These are phyloP conservation scores for Drosophila pandora DNA, from an alignment of 1,140 invertebrate genomes.

Conservation along the genomic window DNA sequence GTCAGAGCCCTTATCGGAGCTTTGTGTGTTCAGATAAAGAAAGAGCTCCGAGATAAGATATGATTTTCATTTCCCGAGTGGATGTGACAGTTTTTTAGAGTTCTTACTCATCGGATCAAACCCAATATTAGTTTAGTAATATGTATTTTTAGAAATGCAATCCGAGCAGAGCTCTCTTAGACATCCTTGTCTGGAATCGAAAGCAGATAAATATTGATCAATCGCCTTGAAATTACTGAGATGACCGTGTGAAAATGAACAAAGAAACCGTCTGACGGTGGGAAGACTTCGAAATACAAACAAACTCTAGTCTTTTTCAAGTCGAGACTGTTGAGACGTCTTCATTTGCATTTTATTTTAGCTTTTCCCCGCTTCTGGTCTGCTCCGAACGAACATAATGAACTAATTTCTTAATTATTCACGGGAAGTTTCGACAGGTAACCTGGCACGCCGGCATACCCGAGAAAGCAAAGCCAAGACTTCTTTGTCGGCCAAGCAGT, in stretches of 20 bases:
- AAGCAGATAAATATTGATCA: conserved; percentile 18
- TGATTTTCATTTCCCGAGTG: conserved; percentile 31
- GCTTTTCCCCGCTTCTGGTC: conserved; percentile 18
- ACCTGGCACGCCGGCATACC: conserved; percentile 22
- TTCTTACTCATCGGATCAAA: background rate
- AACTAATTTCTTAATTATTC: conserved; percentile 79
- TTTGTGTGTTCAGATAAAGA: conserved; percentile 41
- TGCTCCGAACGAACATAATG: conserved; percentile 47
- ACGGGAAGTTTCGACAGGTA: conserved; percentile 59
- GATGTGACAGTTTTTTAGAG: background rate
- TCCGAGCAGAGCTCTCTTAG: conserved; percentile 1
- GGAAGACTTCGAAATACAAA: conserved; percentile 20
- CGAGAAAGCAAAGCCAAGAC: conserved; percentile 3
- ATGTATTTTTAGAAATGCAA: conserved; percentile 49
- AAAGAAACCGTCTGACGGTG: conserved; percentile 26
- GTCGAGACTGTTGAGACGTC: conserved; percentile 20
- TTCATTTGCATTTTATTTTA: conserved; percentile 66
- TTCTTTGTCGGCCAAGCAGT: conserved; percentile 35
- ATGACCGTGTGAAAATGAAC: conserved; percentile 23
- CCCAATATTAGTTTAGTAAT: conserved; percentile 30
- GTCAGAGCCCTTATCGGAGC: conserved; percentile 17
- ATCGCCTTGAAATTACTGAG: conserved; percentile 2
- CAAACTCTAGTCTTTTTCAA: conserved; percentile 13
- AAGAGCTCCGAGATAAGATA: conserved; percentile 44
- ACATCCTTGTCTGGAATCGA: conserved; percentile 16